These are phyloP conservation scores for Apotomis capreana DNA, from an alignment of 2,888 invertebrate genomes.

Conservation along the genomic window DNA sequence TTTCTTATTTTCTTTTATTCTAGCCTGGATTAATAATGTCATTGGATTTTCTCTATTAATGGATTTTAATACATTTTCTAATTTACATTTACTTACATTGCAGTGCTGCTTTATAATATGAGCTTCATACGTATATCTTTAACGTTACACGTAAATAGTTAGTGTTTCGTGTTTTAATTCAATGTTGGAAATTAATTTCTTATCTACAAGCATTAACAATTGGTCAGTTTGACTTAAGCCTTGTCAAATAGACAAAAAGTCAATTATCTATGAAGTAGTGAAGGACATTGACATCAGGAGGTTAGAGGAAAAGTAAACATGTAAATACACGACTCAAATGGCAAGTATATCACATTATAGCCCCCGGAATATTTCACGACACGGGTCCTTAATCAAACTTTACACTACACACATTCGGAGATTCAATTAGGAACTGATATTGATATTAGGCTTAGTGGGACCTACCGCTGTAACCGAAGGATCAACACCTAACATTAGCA, in stretches of 20 bases:
- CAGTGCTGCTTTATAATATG: no score
- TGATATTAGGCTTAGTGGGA: constrained; percentile 71
- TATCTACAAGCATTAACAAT: no score
- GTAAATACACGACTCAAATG: background rate
- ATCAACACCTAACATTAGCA: constrained; percentile 80
- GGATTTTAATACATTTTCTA: no score
- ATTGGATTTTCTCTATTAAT: background rate
- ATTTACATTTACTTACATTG: no score
- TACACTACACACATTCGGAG: constrained; percentile 67
- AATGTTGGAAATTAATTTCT: no score
- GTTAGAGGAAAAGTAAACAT: background rate
- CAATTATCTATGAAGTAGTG: no score
- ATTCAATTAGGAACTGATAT: constrained; percentile 78
- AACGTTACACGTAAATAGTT: no score
- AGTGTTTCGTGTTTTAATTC: no score
- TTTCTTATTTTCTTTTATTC: background rate
- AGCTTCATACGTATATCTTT: no score
- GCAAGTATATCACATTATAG: constrained; percentile 42
- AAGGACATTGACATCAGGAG: no score
- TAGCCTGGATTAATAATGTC: background rate
- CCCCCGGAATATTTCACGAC: constrained; percentile 50
- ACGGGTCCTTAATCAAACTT: constrained; percentile 70
- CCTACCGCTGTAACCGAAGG: constrained; percentile 60
- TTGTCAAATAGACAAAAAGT: no score
- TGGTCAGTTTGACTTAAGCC: no score